Evolutionary conservation across 2,797 vertebrate species (phyloP).

Genomic region (Malurus splendens): DNA sequence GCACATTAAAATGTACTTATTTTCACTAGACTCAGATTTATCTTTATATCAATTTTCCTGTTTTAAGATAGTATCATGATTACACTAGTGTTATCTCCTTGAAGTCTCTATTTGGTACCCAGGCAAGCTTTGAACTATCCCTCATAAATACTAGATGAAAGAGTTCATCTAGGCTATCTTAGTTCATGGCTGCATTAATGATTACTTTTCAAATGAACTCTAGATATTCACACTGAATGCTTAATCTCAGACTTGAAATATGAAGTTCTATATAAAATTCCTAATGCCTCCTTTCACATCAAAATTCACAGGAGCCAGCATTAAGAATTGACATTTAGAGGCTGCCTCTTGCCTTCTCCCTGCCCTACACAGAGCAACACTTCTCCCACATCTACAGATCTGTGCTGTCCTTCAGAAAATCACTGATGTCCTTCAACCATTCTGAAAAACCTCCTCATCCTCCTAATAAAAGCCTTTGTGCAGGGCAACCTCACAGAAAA

Average conservation of each 20-base stretch:
- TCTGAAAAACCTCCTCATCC: not conserved
- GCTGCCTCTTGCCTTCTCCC: not conserved
- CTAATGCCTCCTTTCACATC: not conserved
- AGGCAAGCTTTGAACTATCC: slow-evolving; percentile 11
- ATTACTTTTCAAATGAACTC: slow-evolving; percentile 19
- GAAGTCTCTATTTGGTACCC: not conserved
- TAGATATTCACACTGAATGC: not conserved
- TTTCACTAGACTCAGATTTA: not conserved
- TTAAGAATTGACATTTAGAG: not conserved
- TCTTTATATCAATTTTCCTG: not conserved
- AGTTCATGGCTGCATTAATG: slow-evolving; percentile 9
- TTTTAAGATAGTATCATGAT: not conserved
- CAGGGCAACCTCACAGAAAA: not conserved
- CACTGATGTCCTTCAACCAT: not conserved
- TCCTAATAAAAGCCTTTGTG: not conserved
- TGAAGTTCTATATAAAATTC: not conserved
- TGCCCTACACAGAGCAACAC: not conserved
- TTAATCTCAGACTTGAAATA: slow-evolving; percentile 2
- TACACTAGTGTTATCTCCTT: not conserved
- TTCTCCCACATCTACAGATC: not conserved
- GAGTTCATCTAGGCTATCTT: slow-evolving; percentile 5
- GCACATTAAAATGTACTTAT: not conserved
- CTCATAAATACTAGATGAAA: slow-evolving; percentile 21
- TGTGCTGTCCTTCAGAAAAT: not conserved
- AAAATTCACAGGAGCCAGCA: not conserved